phyloP scores from a whole-genome alignment of 2,888 invertebrate species.

The Brenthis daphne region DNA sequence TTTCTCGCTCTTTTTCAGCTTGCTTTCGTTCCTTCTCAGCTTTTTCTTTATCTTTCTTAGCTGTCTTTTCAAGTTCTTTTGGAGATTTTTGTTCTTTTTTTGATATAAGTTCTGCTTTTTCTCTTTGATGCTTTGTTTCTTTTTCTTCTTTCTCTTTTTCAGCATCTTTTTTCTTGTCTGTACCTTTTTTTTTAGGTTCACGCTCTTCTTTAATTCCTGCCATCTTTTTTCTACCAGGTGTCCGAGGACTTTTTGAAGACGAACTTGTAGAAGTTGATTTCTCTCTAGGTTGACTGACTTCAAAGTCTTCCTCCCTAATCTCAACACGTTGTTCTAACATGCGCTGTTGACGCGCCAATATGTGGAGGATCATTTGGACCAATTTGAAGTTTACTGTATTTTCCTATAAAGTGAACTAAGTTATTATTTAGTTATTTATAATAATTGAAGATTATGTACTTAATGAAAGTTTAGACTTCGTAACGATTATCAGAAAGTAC shows the following conservation, averaged over 20 bases:
- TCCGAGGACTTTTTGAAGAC: conserved; percentile 35
- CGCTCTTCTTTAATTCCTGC: conserved; percentile 34
- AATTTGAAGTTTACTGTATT: conserved; percentile 63
- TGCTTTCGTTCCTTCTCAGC: conserved; percentile 29
- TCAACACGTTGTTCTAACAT: conserved; percentile 63
- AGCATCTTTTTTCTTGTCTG: conserved; percentile 12
- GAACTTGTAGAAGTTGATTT: conserved; percentile 24
- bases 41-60: conserved; percentile 34
- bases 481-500: too few relatives aligned
- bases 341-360: conserved; percentile 65
- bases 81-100: conserved; percentile 33
- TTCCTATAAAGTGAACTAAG: conserved; percentile 45
- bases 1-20: conserved; percentile 15
- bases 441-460: background rate
- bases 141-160: conserved; percentile 30
- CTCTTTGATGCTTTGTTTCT: conserved; percentile 7
- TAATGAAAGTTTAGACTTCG: background rate
- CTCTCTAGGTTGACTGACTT: conserved; percentile 31
- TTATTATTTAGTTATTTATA: background rate
- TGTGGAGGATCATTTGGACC: conserved; percentile 60
- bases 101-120: conserved; percentile 24
- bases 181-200: conserved; percentile 18
- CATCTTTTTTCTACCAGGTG: conserved; percentile 27
- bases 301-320: conserved; percentile 45
- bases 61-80: background rate